Conservation (phyloP, 2,888 invertebrate species). For the Drosophila longiperda region DNA sequence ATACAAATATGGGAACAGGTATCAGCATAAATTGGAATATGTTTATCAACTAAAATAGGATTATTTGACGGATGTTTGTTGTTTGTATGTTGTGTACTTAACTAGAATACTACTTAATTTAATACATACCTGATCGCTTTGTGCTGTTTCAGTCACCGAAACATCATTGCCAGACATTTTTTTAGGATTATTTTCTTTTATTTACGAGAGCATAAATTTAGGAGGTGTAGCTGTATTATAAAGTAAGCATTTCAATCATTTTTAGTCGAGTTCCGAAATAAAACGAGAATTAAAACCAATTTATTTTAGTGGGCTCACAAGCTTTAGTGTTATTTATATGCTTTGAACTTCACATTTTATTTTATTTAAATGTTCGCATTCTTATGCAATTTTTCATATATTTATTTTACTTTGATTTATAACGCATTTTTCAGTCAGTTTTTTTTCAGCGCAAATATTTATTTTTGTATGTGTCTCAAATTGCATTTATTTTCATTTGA, state of each 20-base stretch:
- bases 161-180: constrained; percentile 73
- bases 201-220: constrained; percentile 50
- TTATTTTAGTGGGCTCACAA: constrained; percentile 8
- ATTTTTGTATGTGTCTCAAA: constrained; percentile 1
- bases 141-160: constrained; percentile 72
- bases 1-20: constrained; percentile 18
- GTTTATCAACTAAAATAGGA: constrained; percentile 16
- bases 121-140: constrained; percentile 76
- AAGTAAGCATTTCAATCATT: constrained; percentile 20
- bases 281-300: not conserved
- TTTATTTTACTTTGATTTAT: constrained; percentile 53
- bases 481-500: constrained; percentile 7
- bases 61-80: constrained; percentile 6
- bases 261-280: not conserved
- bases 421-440: constrained; percentile 14
- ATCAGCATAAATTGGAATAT: constrained; percentile 21
- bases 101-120: not conserved
- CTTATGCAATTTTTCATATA: constrained; percentile 23
- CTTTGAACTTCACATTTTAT: not conserved
- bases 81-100: not conserved
- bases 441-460: constrained; percentile 21
- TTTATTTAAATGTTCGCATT: constrained; percentile 12
- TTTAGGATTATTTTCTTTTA: constrained; percentile 14
- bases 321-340: constrained; percentile 15
- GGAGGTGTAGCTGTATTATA: constrained; percentile 36